Evolutionary conservation across 2,888 invertebrate genomes (phyloP).

Genomic region (Acanthosepion esculentum): DNA sequence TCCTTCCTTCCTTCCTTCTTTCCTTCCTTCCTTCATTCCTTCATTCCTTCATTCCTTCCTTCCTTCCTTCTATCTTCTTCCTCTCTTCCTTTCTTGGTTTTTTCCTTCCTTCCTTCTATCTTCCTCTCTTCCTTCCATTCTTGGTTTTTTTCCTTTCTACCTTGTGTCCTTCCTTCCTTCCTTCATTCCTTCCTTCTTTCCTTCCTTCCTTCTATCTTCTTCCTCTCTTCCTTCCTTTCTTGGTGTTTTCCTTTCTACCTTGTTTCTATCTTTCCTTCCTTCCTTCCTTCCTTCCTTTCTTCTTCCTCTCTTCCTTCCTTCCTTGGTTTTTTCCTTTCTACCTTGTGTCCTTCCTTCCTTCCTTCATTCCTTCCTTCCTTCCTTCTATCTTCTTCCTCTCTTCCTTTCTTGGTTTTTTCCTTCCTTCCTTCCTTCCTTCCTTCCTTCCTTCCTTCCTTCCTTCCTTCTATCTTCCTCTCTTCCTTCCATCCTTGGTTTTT

Average conservation of each 20-base stretch:
- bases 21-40: not conserved
- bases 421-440: not conserved
- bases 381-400: not conserved
- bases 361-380: fast-evolving
- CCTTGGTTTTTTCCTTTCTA: not conserved
- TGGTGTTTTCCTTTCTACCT: not conserved
- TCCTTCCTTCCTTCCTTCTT: not conserved
- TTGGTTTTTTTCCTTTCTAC: no score
- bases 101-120: not conserved
- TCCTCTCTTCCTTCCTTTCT: not conserved
- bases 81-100: not conserved
- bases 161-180: not conserved
- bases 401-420: not conserved
- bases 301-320: not conserved
- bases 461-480: not conserved
- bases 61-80: not conserved
- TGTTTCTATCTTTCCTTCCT: not conserved
- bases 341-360: not conserved
- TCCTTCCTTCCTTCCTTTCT: not conserved
- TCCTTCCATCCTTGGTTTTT: not conserved
- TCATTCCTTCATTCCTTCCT: not conserved
- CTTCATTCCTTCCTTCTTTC: not conserved
- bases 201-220: not conserved
- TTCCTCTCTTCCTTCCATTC: not conserved
- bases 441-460: not conserved